A percentile compares a stretch with the other conserved stretches of the same genome.
Evolutionary conservation across 2,797 vertebrate species (phyloP).

Genomic region (Leptoclinus maculatus): DNA sequence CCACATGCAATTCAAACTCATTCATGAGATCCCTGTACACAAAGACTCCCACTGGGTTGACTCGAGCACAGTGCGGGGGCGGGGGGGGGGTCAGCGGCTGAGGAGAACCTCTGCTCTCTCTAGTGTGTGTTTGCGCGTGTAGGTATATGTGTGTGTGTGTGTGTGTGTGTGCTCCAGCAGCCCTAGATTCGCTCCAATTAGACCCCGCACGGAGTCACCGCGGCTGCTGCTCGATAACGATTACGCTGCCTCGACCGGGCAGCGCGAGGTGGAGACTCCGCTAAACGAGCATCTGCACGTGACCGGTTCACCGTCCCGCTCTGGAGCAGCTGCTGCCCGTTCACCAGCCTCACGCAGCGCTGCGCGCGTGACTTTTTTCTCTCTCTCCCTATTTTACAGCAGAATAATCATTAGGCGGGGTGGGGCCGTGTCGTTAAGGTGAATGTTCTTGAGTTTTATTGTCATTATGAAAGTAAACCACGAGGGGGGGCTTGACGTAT

Average conservation of each 20-base stretch:
- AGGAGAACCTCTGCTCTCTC: conserved; percentile 20
- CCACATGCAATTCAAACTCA: conserved; percentile 80
- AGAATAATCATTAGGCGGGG: not conserved
- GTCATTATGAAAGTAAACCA: conserved; percentile 50
- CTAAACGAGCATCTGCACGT: conserved; percentile 10
- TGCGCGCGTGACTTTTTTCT: not conserved
- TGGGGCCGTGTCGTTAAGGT: not conserved
- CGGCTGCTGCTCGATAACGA: not conserved
- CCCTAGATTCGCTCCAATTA: conserved; percentile 34
- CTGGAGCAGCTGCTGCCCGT: conserved; percentile 3
- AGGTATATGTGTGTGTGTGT: no score
- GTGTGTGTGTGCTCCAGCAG: conserved; percentile 9
- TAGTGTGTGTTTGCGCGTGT: no score
- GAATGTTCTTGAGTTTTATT: conserved; percentile 12
- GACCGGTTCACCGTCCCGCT: not conserved
- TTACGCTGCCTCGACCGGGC: not conserved
- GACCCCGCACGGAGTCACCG: not conserved
- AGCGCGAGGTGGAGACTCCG: not conserved
- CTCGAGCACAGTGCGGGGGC: conserved; percentile 57
- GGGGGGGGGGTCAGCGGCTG: conserved; percentile 21
- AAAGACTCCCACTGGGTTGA: conserved; percentile 60
- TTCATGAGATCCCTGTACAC: conserved; percentile 72
- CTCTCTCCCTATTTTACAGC: not conserved
- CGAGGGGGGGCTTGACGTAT: conserved; percentile 1
- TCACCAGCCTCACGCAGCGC: not conserved